Evolutionary conservation across 2,113 vertebrate species (phyloP), one percentile per base, ranked within the genome.

Genomic region (Brachypteracias leptosomus): DNA sequence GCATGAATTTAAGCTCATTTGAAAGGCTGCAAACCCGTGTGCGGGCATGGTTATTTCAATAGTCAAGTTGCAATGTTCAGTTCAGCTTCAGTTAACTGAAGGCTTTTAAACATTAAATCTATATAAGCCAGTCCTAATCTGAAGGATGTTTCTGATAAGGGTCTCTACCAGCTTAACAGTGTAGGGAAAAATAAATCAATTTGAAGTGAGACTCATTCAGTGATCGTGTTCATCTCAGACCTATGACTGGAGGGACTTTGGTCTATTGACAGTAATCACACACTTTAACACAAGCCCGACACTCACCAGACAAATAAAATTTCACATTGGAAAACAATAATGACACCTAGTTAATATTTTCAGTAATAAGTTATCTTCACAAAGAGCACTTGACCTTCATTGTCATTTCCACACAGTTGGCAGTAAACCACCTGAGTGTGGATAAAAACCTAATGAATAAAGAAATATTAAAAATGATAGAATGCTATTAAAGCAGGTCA

Each of bases 361-460:
- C 92, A 89, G 90, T 93, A 94, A 83, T 85, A 95, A 95, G 78
- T 95, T 91, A 85, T 52, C 73, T 35, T 84, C 92, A 81, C 85
- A 85, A 95, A 95, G 52, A 94, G 83, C 88, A 92, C 95, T 94
- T 96, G 93, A 96, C 92, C 96, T 96, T 97, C 93, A 14, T 29
- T 78, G 88, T 72, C 77, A 94, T 96, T 94, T 89, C 95, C 93
- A 93, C 68, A 74, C 79, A 90, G 95, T 70, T 87, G 94, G 90
- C 93, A 92, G 88, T 75, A 90, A 96, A 74, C 85, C 76, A 96
- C 96, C 92, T 93, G 88, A 96, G 85, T 90, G 92, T 57, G 36
- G 80, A 84, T 57, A 90, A 96, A n/a, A 96, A 95, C 7, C 33
- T 35, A 96, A 97, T 86, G 90, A 96, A 95, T 95, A 95, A 95